A percentile compares a stretch with the other conserved stretches of the same genome.
phyloP scores from a whole-genome alignment of 1,140 invertebrate species.

The Diachasmimorpha longicaudata region DNA sequence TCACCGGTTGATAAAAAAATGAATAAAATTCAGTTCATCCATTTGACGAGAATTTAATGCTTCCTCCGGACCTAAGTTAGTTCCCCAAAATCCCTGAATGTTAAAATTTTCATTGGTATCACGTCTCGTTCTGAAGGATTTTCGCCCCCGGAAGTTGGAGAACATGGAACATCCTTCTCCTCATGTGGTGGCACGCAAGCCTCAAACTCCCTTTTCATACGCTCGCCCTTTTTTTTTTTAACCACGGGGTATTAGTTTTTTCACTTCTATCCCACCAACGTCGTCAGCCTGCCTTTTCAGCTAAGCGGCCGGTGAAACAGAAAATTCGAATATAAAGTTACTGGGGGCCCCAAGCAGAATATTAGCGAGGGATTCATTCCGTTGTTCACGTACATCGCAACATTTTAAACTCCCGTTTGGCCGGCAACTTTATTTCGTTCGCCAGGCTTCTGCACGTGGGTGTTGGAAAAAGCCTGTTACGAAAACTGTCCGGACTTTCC shows the following conservation, averaged over 20 bases:
- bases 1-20: background rate
- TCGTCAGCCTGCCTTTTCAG: constrained; percentile 13
- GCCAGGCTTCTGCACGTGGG: constrained; percentile 33
- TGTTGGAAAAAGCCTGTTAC: constrained; percentile 19
- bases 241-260: constrained; percentile 14
- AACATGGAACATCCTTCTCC: constrained; percentile 10
- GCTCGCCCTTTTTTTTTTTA: constrained; percentile 29
- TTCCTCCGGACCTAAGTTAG: constrained; percentile 5
- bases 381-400: constrained; percentile 29
- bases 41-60: background rate
- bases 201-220: constrained; percentile 21
- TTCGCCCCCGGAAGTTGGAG: constrained; percentile 16
- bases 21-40: background rate
- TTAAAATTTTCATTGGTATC: constrained; percentile 17
- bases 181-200: constrained; percentile 10
- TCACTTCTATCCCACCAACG: constrained; percentile 4
- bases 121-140: constrained; percentile 12
- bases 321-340: constrained; percentile 50
- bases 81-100: constrained; percentile 5
- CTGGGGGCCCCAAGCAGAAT: constrained; percentile 34
- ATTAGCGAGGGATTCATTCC: constrained; percentile 34
- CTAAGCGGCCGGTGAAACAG: constrained; percentile 14
- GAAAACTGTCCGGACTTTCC: constrained; percentile 32
- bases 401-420: constrained; percentile 52
- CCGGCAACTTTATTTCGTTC: constrained; percentile 43